These are phyloP conservation scores for Corvus hawaiiensis DNA, from an alignment of 2,113 vertebrate genomes.

Conservation along the genomic window DNA sequence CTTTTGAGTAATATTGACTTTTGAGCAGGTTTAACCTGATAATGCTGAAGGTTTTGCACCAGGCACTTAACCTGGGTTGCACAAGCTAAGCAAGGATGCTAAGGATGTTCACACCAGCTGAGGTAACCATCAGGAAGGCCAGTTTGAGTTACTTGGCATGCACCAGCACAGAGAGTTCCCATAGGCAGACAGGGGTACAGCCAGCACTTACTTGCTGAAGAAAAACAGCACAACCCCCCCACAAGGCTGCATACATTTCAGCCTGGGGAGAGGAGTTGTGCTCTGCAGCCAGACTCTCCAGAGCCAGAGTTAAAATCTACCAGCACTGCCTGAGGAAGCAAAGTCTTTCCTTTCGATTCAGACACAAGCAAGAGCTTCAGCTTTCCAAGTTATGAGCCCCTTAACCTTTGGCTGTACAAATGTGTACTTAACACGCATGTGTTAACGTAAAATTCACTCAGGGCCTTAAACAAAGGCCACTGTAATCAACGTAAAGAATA, in stretches of 20 bases:
- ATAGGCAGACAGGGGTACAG: neutral
- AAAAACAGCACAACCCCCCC: neutral
- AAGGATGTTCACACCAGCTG: neutral
- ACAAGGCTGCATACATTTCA: neutral
- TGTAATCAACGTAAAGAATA: neutral
- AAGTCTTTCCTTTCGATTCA: neutral
- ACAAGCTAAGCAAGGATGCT: neutral
- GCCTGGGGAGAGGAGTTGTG: neutral
- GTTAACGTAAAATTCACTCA: neutral
- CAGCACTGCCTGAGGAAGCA: neutral
- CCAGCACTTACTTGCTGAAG: neutral
- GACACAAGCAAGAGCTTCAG: neutral
- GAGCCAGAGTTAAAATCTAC: neutral
- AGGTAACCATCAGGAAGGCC: neutral
- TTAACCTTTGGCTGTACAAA: neutral
- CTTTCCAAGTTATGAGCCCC: neutral
- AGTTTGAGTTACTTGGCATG: neutral
- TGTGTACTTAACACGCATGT: neutral
- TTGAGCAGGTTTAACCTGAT: neutral
- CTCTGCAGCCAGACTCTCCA: neutral
- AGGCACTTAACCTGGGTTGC: neutral
- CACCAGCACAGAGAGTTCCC: neutral
- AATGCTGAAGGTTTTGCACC: neutral
- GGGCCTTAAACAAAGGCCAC: neutral
- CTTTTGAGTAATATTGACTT: neutral